Percentiles rank a stretch among this genome's conserved stretches.
Evolutionary conservation across 2,113 vertebrate species (phyloP).

Genomic region (Hipposideros armiger): DNA sequence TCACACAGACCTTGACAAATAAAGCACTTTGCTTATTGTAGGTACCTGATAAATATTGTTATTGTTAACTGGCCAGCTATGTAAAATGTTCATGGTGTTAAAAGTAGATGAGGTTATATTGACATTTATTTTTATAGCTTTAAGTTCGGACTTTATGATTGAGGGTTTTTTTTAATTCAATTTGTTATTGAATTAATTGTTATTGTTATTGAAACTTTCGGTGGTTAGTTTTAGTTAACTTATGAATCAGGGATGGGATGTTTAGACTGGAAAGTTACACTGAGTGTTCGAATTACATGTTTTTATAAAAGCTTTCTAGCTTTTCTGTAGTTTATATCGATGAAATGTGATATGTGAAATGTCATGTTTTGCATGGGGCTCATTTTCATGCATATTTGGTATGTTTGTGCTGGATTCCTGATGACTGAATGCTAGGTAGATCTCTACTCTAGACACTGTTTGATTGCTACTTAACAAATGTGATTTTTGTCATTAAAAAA

Average conservation of each 20-base stretch:
- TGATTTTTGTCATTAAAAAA: background rate
- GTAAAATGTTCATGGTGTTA: constrained; percentile 14
- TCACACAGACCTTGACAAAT: background rate
- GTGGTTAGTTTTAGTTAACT: background rate
- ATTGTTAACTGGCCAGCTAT: background rate
- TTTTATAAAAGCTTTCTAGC: background rate
- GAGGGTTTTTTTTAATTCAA: background rate
- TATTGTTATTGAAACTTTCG: background rate
- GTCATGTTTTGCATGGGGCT: background rate
- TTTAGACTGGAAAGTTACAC: background rate
- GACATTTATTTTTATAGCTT: background rate
- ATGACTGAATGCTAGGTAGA: background rate
- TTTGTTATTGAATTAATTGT: background rate
- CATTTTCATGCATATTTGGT: background rate
- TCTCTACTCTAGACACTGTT: background rate
- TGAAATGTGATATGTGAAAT: background rate
- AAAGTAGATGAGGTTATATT: background rate
- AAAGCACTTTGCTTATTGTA: background rate
- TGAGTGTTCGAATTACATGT: background rate
- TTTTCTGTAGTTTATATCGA: background rate
- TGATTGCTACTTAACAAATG: background rate
- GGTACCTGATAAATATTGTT: background rate
- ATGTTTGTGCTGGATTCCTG: background rate
- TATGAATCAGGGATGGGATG: background rate
- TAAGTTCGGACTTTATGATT: background rate